Evolutionary conservation across 2,797 vertebrate species (phyloP).

Genomic region (Anguilla megastoma): DNA sequence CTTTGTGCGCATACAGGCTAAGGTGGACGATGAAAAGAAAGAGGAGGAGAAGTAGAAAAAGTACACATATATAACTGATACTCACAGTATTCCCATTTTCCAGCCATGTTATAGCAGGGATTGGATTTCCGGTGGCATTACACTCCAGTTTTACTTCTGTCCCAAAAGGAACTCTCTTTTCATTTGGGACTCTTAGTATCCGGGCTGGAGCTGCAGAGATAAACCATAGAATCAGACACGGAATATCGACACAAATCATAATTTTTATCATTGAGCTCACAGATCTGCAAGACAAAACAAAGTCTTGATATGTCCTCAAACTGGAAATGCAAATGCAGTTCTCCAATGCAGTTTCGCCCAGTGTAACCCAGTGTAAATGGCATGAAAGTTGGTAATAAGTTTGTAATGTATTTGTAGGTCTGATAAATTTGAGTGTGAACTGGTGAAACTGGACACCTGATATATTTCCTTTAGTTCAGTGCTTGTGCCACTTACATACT

Average conservation of each 20-base stretch:
- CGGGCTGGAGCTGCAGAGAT: conserved; percentile 84
- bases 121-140: conserved; percentile 86
- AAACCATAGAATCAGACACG: conserved; percentile 42
- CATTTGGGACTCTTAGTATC: conserved; percentile 89
- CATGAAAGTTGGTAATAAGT: no score
- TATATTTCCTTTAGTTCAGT: no score
- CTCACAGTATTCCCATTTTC: conserved; percentile 95
- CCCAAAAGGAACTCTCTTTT: conserved; percentile 87
- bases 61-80: conserved; percentile 32
- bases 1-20: background rate
- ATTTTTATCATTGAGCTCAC: no score
- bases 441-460: no score
- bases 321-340: no score
- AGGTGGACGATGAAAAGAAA: background rate
- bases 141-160: conserved; percentile 85
- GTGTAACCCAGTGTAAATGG: no score
- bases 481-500: no score
- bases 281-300: no score
- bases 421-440: no score
- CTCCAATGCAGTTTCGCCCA: no score
- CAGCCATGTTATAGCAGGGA: conserved; percentile 91
- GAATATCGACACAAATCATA: background rate
- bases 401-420: no score
- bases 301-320: no score
- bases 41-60: background rate